These are phyloP conservation scores for Drosophila kurseongensis DNA, from an alignment of 1,140 invertebrate species.

Conservation along the genomic window DNA sequence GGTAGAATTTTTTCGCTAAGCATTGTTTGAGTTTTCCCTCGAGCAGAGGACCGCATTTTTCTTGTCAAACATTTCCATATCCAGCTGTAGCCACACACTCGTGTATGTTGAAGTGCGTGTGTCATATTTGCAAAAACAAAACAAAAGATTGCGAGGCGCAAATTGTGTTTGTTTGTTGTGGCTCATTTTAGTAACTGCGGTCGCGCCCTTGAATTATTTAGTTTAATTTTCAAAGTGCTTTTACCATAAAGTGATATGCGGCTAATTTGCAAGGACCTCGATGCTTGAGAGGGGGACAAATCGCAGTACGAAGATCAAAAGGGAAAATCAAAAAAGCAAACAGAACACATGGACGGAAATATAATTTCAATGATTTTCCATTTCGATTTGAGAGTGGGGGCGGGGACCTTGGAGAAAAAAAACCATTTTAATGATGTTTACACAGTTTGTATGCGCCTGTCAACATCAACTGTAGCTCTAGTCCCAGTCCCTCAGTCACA, in stretches of 20 bases:
- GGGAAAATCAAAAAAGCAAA: conserved; percentile 7
- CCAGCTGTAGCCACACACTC: conserved; percentile 26
- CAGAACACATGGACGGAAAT: conserved; percentile 44
- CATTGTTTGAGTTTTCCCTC: conserved; percentile 32
- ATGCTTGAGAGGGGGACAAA: neutral
- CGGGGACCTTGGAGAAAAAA: conserved; percentile 19
- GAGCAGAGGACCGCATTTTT: conserved; percentile 34
- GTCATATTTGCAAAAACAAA: conserved; percentile 39
- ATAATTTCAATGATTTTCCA: conserved; percentile 79
- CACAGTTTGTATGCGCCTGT: conserved; percentile 62
- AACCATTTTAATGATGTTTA: conserved; percentile 78
- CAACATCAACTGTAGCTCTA: conserved; percentile 12
- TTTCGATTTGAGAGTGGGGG: conserved; percentile 40
- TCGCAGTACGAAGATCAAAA: conserved; percentile 15
- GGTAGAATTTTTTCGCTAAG: conserved; percentile 20
- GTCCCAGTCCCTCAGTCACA: conserved; percentile 33
- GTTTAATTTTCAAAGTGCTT: conserved; percentile 64
- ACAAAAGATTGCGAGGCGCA: conserved; percentile 25
- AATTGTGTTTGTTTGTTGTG: conserved; percentile 28
- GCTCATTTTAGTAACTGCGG: conserved; percentile 42
- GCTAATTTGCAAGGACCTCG: conserved; percentile 29
- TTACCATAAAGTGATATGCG: conserved; percentile 35
- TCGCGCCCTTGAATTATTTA: conserved; percentile 52
- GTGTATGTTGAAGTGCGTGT: conserved; percentile 14
- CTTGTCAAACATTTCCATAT: conserved; percentile 51